phyloP scores from a whole-genome alignment of 37 sponge, comb jelly and placozoan genomes.

The Axinella damicornis region DNA sequence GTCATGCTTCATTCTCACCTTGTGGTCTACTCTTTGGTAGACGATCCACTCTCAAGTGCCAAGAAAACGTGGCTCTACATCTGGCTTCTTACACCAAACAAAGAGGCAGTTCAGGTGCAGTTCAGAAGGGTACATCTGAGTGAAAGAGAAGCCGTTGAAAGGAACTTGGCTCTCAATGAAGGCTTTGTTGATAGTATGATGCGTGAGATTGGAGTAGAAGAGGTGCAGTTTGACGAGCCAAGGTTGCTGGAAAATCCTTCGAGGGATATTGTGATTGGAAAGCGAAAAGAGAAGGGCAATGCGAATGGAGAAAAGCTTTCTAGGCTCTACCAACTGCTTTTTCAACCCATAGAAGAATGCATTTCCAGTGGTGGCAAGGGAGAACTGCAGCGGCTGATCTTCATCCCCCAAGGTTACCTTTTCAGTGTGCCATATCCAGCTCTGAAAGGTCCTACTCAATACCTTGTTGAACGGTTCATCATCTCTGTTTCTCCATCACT shows the following conservation, averaged over 20 bases:
- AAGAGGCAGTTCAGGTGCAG: neutral
- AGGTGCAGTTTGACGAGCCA: neutral
- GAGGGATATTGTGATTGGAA: no score
- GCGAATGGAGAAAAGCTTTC: neutral
- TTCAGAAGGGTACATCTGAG: neutral
- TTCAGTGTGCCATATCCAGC: constrained; percentile 59
- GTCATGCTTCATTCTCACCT: constrained; percentile 13
- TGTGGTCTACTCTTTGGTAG: constrained; percentile 45
- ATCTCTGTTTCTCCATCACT: constrained; percentile 44
- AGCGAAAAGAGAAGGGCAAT: no score
- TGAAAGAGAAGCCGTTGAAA: neutral
- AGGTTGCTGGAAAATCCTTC: neutral
- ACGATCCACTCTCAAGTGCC: constrained; percentile 9
- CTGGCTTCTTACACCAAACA: constrained; percentile 9
- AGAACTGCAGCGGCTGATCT: neutral
- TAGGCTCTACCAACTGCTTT: constrained; percentile 5
- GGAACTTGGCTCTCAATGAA: constrained; percentile 10
- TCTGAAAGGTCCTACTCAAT: constrained; percentile 14
- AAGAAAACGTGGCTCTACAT: constrained; percentile 35
- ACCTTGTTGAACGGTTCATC: constrained; percentile 36
- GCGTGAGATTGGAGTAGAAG: constrained; percentile 24
- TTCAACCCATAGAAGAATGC: constrained; percentile 11
- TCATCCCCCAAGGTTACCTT: constrained; percentile 52
- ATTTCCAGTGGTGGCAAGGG: neutral
- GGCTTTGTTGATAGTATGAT: constrained; percentile 9